These are phyloP conservation scores for Aphaenogaster ashmeadi DNA, from an alignment of 1,140 invertebrate genomes.

Conservation along the genomic window DNA sequence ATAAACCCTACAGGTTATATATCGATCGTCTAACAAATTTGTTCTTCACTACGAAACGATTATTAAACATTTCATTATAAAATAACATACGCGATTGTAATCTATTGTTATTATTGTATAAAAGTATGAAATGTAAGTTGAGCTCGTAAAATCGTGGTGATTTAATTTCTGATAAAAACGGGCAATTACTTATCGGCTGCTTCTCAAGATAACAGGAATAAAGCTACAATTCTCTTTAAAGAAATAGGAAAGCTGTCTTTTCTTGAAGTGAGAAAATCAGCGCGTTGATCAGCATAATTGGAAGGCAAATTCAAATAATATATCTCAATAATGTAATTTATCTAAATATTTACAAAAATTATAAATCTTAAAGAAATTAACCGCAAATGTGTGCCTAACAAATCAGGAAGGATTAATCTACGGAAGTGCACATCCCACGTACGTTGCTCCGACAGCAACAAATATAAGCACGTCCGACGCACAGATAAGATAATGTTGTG, in stretches of 20 bases:
- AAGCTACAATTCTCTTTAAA: not conserved
- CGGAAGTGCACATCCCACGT: not conserved
- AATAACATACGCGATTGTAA: not conserved
- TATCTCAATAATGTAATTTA: not conserved
- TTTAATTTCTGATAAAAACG: not conserved
- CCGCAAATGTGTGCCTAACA: too few relatives aligned
- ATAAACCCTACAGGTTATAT: too few relatives aligned
- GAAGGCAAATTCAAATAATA: not conserved
- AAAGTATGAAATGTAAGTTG: not conserved
- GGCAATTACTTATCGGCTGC: not conserved
- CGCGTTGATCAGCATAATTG: not conserved
- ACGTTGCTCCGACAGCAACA: not conserved
- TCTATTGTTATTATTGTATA: not conserved
- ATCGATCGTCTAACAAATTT: not conserved
- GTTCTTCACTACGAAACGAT: not conserved
- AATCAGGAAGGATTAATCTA: not conserved
- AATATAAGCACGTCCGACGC: not conserved
- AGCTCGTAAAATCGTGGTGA: not conserved
- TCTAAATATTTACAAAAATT: not conserved
- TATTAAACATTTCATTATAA: not conserved
- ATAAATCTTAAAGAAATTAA: not conserved
- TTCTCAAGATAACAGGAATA: not conserved
- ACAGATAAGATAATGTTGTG: not conserved
- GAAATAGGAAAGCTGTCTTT: not conserved
- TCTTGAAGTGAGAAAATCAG: not conserved